A percentile compares a stretch with the other conserved stretches of the same genome.
Evolutionary conservation across 1,140 invertebrate species (phyloP).

Genomic region (Drusus annulatus): DNA sequence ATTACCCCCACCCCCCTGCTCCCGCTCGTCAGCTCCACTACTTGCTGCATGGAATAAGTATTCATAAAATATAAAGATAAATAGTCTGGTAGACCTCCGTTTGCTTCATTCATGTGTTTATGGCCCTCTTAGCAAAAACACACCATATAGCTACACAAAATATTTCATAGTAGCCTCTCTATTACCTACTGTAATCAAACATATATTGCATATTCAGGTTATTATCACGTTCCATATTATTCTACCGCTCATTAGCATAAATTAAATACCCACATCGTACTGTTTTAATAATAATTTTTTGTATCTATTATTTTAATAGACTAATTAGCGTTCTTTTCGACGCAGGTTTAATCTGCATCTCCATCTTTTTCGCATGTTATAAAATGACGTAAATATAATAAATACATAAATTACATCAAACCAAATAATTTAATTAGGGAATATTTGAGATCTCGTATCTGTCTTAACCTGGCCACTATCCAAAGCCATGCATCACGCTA

Average conservation of each 20-base stretch:
- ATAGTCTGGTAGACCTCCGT: constrained; percentile 35
- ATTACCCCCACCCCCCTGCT: background rate
- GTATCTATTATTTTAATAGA: no score
- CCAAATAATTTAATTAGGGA: background rate
- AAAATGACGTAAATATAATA: no score
- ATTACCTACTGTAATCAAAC: no score
- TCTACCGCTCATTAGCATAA: no score
- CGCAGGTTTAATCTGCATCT: background rate
- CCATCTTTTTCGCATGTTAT: no score
- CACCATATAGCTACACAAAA: background rate
- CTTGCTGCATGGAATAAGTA: constrained; percentile 39
- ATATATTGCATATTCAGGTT: no score
- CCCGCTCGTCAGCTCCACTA: constrained; percentile 17
- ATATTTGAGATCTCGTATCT: background rate
- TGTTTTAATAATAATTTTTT: no score
- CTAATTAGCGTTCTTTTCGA: background rate
- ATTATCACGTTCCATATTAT: no score
- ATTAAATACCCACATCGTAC: no score
- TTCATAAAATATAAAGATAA: constrained; percentile 54
- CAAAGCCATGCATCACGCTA: constrained; percentile 19
- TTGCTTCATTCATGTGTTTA: constrained; percentile 28
- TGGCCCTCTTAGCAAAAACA: constrained; percentile 17
- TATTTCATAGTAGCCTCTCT: no score
- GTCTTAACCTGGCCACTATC: background rate
- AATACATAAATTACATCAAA: no score